Evolutionary conservation across 2,888 invertebrate species (phyloP).

Genomic region (Minunthozetes semirufus): DNA sequence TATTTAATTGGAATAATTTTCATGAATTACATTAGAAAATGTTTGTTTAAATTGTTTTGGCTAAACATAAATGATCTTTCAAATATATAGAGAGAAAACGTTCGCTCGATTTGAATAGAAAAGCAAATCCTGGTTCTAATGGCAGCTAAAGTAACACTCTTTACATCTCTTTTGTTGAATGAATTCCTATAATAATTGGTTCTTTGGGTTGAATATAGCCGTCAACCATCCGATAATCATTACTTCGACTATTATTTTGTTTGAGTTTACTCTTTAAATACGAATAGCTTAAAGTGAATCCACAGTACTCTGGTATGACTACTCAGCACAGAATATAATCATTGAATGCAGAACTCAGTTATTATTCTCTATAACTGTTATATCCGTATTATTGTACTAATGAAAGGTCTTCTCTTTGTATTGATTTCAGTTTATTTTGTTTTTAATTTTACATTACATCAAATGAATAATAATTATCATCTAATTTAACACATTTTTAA

Average conservation of each 20-base stretch:
- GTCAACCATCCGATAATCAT: slow-evolving; percentile 25
- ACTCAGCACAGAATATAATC: background rate
- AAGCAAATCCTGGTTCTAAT: background rate
- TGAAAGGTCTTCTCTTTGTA: background rate
- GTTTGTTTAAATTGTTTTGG: background rate
- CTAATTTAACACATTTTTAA: background rate
- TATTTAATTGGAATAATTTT: too few species aligned
- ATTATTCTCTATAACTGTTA: background rate
- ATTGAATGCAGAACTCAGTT: background rate
- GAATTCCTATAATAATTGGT: background rate
- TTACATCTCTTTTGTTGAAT: background rate
- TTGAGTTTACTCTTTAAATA: slow-evolving; percentile 27
- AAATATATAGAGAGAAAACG: background rate
- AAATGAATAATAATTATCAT: background rate
- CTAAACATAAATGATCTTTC: background rate
- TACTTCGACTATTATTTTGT: slow-evolving; percentile 21
- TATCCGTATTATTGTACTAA: background rate
- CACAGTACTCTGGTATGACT: background rate
- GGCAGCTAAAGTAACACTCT: slow-evolving; percentile 4
- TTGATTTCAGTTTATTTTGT: background rate
- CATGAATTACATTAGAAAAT: too few species aligned
- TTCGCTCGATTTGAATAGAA: background rate
- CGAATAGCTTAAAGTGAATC: slow-evolving; percentile 15
- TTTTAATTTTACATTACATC: background rate
- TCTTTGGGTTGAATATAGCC: background rate